A percentile compares a stretch with the other conserved stretches of the same genome.
Evolutionary conservation across 1,140 invertebrate species (phyloP).

Genomic region (Drosophila guanche): DNA sequence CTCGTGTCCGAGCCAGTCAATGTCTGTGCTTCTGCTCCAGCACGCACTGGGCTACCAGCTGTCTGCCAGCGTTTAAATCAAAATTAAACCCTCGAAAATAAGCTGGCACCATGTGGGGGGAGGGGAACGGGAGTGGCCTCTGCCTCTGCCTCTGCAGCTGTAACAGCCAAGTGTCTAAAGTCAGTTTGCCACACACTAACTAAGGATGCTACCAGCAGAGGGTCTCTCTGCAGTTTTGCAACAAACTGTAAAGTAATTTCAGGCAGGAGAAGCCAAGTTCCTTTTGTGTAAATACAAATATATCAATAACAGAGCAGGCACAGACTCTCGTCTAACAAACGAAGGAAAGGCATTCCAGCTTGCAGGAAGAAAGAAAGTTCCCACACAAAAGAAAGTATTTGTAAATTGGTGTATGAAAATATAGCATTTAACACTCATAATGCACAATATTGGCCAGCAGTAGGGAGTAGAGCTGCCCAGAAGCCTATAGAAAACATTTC

Average conservation of each 20-base stretch:
- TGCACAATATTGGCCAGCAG: too few relatives aligned
- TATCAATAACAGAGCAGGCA: too few relatives aligned
- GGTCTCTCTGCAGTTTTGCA: not conserved
- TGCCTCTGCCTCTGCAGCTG: conserved; percentile 39
- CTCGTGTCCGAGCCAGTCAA: conserved; percentile 56
- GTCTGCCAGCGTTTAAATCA: conserved; percentile 77
- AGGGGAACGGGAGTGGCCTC: not conserved
- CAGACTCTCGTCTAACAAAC: too few relatives aligned
- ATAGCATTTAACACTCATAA: too few relatives aligned
- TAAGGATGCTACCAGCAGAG: conserved; percentile 10
- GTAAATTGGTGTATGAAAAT: too few relatives aligned
- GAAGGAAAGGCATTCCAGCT: too few relatives aligned
- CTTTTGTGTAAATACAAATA: too few relatives aligned
- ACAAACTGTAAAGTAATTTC: conserved; percentile 18
- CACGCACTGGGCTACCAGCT: conserved; percentile 67
- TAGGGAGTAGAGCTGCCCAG: too few relatives aligned
- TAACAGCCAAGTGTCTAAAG: conserved; percentile 67
- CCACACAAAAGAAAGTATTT: too few relatives aligned
- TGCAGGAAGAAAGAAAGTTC: too few relatives aligned
- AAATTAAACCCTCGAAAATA: conserved; percentile 79
- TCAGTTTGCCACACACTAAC: conserved; percentile 45
- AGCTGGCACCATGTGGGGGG: conserved; percentile 39
- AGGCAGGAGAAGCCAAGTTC: too few relatives aligned
- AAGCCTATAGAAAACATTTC: not conserved
- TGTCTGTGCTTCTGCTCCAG: conserved; percentile 61